Evolutionary conservation across 2,888 invertebrate species (phyloP).

Genomic region (Tetramorium bicarinatum): DNA sequence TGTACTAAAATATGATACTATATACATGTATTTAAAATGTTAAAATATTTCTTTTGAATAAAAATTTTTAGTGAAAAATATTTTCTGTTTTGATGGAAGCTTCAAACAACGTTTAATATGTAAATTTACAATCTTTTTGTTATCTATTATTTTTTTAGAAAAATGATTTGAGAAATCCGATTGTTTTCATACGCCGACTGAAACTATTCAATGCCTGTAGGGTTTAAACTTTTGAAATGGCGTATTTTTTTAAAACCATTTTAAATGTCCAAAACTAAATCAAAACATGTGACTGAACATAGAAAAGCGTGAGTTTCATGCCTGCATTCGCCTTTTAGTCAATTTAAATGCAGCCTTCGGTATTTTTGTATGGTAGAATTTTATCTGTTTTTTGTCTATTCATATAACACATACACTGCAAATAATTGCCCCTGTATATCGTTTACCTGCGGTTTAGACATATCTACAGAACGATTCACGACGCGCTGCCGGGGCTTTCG

Average conservation of each 20-base stretch:
- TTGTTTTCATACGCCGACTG: neutral
- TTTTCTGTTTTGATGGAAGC: neutral
- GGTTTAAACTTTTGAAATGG: constrained; percentile 37
- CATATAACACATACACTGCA: neutral
- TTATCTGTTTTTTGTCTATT: constrained; percentile 44
- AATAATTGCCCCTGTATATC: constrained; percentile 48
- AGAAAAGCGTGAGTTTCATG: constrained; percentile 44
- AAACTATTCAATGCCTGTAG: constrained; percentile 15
- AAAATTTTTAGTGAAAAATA: neutral
- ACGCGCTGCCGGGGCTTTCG: constrained; percentile 1
- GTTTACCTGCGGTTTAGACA: constrained; percentile 30
- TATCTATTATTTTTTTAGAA: neutral
- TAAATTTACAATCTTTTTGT: neutral
- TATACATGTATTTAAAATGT: neutral
- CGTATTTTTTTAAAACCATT: constrained; percentile 33
- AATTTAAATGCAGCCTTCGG: constrained; percentile 38
- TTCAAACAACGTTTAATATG: neutral
- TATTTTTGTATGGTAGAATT: constrained; percentile 45
- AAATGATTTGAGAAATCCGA: constrained; percentile 2
- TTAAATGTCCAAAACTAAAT: constrained; percentile 63
- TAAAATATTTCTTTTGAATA: neutral
- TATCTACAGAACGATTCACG: constrained; percentile 12
- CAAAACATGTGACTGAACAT: constrained; percentile 47
- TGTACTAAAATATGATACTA: neutral
- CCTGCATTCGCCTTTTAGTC: constrained; percentile 42